These are phyloP conservation scores for Clytia hemisphaerica DNA, from an alignment of 30 jellyfish, hydroid and myxozoan genomes.

Conservation along the genomic window DNA sequence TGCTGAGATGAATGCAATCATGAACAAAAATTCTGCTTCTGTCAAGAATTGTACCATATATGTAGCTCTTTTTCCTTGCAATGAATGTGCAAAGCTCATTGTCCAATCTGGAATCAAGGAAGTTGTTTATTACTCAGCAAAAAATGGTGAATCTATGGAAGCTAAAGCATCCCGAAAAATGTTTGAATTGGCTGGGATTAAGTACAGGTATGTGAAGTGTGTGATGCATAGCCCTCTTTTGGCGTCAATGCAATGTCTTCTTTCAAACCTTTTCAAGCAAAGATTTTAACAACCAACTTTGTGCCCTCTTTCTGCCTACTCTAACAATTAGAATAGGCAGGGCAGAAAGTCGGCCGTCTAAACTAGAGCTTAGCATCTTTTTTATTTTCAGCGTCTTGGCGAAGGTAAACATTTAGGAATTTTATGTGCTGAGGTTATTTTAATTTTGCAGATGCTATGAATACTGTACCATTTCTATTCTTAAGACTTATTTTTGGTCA, in stretches of 20 bases:
- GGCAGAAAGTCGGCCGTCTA: too few species aligned
- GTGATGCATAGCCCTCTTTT: neutral
- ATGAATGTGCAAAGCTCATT: slow-evolving; percentile 93
- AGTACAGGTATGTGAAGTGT: slow-evolving; percentile 45
- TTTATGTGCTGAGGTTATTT: too few species aligned
- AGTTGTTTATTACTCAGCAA: slow-evolving; percentile 80
- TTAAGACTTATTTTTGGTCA: too few species aligned
- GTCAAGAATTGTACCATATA: slow-evolving; percentile 81
- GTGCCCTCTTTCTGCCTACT: too few species aligned
- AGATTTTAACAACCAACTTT: too few species aligned
- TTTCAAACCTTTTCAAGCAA: too few species aligned
- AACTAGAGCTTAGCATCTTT: too few species aligned
- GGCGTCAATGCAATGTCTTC: neutral
- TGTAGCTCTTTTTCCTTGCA: slow-evolving; percentile 96
- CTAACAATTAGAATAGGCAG: too few species aligned
- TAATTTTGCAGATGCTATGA: too few species aligned
- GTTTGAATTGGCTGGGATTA: slow-evolving; percentile 78
- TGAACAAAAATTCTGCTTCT: slow-evolving; percentile 88
- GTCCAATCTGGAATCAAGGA: slow-evolving; percentile 93
- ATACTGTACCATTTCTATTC: too few species aligned
- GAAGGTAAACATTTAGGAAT: too few species aligned
- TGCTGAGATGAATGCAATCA: slow-evolving; percentile 93
- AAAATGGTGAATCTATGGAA: slow-evolving; percentile 75
- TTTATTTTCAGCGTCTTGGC: too few species aligned
- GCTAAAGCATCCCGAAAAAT: slow-evolving; percentile 71